phyloP scores from a whole-genome alignment of 23 tunicate genomes.

The Trididemnum nubilum region DNA sequence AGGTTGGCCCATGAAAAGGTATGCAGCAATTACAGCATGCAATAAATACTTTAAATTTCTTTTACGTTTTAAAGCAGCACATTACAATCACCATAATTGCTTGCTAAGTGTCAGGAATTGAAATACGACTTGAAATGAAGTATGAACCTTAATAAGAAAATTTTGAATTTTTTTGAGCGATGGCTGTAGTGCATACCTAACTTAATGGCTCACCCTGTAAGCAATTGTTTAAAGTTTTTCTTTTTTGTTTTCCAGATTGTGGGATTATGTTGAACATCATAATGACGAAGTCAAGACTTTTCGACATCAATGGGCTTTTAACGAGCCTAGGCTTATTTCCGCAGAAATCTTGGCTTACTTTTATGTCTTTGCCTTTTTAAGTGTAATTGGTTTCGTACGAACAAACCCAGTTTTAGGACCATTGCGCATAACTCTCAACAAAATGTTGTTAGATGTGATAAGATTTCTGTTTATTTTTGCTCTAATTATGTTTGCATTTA shows the following conservation, averaged over 20 bases:
- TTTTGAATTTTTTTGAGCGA: too few species aligned
- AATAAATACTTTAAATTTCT: too few species aligned
- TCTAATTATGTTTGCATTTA: conserved; percentile 60
- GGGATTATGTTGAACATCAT: neutral
- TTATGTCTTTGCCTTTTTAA: conserved; percentile 42
- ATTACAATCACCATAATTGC: too few species aligned
- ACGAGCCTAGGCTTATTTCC: conserved; percentile 43
- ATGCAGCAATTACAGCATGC: too few species aligned
- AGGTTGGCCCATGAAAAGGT: too few species aligned
- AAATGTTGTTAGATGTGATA: conserved; percentile 54
- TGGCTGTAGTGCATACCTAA: too few species aligned
- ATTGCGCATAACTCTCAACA: conserved; percentile 54
- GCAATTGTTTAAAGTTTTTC: neutral
- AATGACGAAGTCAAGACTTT: neutral
- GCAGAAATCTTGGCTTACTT: conserved; percentile 33
- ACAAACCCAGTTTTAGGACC: conserved; percentile 43
- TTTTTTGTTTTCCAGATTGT: conserved; percentile 3
- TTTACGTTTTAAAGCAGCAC: too few species aligned
- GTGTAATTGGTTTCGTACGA: conserved; percentile 37
- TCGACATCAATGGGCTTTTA: conserved; percentile 28
- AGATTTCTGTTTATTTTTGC: conserved; percentile 51
- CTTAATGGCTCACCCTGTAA: too few species aligned
- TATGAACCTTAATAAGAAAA: too few species aligned
- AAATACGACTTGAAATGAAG: too few species aligned
- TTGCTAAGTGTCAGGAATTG: too few species aligned